A percentile compares a stretch with the other conserved stretches of the same genome.
Evolutionary conservation across 2,113 vertebrate species (phyloP).

Genomic region (Mustela lutreola): DNA sequence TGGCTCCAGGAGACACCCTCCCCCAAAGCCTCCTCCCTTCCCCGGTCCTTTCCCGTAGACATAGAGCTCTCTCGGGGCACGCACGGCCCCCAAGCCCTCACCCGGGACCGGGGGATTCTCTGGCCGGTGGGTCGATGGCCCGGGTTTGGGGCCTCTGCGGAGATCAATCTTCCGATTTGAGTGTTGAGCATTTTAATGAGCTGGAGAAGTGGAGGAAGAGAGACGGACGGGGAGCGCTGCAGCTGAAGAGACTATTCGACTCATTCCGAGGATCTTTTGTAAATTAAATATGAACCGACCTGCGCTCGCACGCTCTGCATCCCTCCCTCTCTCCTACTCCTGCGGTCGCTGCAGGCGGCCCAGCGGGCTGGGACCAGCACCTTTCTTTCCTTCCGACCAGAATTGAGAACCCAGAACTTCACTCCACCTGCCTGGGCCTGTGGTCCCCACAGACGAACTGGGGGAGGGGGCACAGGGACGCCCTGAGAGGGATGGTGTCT

Average conservation of each 20-base stretch:
- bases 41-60: background rate
- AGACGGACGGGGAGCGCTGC: background rate
- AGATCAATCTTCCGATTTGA: constrained; percentile 73
- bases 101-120: background rate
- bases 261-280: constrained; percentile 56
- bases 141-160: constrained; percentile 42
- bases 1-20: background rate
- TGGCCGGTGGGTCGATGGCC: background rate
- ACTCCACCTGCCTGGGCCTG: background rate
- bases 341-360: background rate
- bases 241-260: constrained; percentile 32
- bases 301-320: fast-evolving
- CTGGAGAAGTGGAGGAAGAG: background rate
- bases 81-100: background rate
- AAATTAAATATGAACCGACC: constrained; percentile 66
- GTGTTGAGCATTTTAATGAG: constrained; percentile 79
- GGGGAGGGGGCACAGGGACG: background rate
- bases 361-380: background rate
- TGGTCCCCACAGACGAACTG: background rate
- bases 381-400: background rate
- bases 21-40: background rate
- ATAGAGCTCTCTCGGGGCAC: background rate
- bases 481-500: background rate
- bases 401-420: constrained; percentile 48
- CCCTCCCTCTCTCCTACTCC: background rate